phyloP scores from a whole-genome alignment of 2,113 vertebrate genomes.

The Vulpes ferrilata region DNA sequence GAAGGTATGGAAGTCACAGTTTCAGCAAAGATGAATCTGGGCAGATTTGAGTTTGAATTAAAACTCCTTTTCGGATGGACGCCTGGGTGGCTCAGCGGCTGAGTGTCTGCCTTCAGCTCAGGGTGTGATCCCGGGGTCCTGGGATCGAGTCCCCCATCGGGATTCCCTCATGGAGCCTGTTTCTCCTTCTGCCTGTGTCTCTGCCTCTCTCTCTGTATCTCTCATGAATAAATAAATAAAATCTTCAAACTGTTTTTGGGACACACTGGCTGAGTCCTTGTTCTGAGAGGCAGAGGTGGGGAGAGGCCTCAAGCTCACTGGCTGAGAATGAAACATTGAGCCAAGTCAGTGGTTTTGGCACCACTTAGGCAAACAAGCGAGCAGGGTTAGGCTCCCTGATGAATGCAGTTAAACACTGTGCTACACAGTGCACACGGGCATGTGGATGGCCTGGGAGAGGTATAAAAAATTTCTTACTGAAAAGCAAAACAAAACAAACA shows the following conservation, averaged over 20 bases:
- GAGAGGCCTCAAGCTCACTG: neutral
- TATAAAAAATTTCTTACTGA: neutral
- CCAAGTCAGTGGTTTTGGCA: neutral
- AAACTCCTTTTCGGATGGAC: neutral
- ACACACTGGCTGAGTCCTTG: neutral
- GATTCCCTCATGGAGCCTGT: too few relatives aligned
- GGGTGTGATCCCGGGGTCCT: too few relatives aligned
- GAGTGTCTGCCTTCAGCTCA: too few relatives aligned
- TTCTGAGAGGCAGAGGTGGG: neutral
- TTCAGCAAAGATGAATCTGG: constrained; percentile 8
- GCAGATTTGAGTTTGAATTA: neutral
- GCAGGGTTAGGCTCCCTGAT: neutral
- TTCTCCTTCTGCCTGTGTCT: too few relatives aligned
- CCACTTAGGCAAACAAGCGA: neutral
- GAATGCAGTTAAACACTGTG: neutral
- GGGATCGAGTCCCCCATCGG: too few relatives aligned
- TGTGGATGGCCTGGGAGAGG: neutral
- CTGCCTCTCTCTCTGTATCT: too few relatives aligned
- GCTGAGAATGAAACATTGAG: neutral
- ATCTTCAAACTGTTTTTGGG: neutral
- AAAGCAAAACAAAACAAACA: neutral
- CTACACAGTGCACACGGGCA: rapidly evolving
- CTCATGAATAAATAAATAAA: too few relatives aligned
- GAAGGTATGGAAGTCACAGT: neutral
- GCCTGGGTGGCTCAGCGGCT: too few relatives aligned